Base-by-base conservation (phyloP, 2,113 vertebrate species). In the Coturnix japonica region DNA sequence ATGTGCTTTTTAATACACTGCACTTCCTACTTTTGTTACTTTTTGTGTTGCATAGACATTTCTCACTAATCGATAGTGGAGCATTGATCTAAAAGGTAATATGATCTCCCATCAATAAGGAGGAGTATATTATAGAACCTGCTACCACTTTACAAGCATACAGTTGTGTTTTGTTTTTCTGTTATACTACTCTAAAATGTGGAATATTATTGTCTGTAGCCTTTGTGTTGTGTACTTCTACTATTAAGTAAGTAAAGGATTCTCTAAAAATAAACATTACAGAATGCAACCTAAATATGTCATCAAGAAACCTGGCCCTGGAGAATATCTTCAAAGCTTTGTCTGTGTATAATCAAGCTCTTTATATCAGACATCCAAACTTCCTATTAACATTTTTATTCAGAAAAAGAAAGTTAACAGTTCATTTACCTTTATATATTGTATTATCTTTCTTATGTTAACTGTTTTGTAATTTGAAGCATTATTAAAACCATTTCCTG, bases 41-140 rank as follows among this genome's bases (percentile, higher is more conserved):
- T 31, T 51, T 53, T 53, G 53, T 79, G 15, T 90, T 78, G 4
- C 41, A 87, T 9, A 85, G 49, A 64, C 30, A 59, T 54, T 86
- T 90, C n/a, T 39, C 43, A 79, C 43, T 65, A 91, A 94, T 89
- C 39, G 73, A 79, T 78, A 85, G 22, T 65, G 17, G 22, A 90
- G 16, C 66, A 94, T 59, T 90, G 51, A 85, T 63, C 79, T 88
- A 77, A 94, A 87, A 69, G 61, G 31, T 85, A 47, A 59, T 69
- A 87, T 87, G 44, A 83, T 25, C 41, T 93, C 3, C 6, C 21
- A 39, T 79, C 33, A 85, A 46, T 63, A 30, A 85, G 20, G 47
- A 35, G 8, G 19, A 39, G 51, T 79, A 11, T 57, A 69, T 79
- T 64, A 39, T 21, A 57, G 64, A 85, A 43, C 2, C 64, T 7